phyloP scores from a whole-genome alignment of 2,113 vertebrate species.

The Trogon melanurus region DNA sequence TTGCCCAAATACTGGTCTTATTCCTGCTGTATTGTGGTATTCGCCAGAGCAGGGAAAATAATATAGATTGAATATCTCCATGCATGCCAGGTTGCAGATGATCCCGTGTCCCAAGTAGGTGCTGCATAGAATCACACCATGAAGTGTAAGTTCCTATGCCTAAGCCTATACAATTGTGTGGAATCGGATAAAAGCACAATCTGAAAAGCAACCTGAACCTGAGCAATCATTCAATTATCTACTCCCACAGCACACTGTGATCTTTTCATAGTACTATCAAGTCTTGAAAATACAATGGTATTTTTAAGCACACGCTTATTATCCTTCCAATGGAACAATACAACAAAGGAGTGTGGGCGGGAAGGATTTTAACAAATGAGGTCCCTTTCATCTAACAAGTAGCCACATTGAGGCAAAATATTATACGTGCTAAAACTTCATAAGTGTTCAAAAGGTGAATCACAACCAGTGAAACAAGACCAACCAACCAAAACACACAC shows the following conservation, averaged over 20 bases:
- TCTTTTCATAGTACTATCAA: not conserved
- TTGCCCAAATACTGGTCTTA: not conserved
- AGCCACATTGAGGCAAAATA: not conserved
- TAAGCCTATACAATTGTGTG: not conserved
- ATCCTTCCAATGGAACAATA: not conserved
- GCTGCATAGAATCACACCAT: not conserved
- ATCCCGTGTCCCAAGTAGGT: not conserved
- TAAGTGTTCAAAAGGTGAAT: not conserved
- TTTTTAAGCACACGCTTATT: not conserved
- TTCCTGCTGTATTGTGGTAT: not conserved
- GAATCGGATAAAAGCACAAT: not conserved
- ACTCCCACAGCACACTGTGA: not conserved
- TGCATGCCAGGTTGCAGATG: not conserved
- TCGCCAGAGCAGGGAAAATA: not conserved
- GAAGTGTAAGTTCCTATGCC: accelerated
- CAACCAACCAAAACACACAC: not conserved
- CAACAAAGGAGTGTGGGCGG: not conserved
- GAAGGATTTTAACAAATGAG: not conserved
- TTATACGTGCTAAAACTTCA: not conserved
- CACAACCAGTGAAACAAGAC: not conserved
- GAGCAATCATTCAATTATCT: not conserved
- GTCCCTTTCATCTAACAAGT: not conserved
- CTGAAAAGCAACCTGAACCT: not conserved
- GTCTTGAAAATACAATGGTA: not conserved
- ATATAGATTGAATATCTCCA: not conserved